Conservation (phyloP, 2,797 vertebrate genomes). For the Sebastes aleutianus region DNA sequence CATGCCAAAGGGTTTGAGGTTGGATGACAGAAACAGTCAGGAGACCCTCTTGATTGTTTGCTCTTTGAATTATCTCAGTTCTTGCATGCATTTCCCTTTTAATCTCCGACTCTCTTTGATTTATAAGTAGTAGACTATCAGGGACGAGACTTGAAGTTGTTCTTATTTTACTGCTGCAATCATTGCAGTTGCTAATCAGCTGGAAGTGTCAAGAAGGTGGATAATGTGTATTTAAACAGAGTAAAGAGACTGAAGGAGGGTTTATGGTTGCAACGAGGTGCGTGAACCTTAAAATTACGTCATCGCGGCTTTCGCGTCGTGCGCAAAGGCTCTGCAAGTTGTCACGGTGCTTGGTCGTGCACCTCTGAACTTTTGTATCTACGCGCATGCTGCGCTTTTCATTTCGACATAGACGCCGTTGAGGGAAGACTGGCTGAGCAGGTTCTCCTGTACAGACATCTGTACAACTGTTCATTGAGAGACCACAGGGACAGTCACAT, state of each 20-base stretch:
- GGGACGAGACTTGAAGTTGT: not conserved
- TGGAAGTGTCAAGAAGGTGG: not conserved
- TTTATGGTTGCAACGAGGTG: no score
- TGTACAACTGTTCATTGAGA: no score
- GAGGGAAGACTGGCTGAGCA: no score
- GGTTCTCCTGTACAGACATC: no score
- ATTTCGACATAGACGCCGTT: no score
- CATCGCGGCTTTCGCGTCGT: no score
- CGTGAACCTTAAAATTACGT: no score
- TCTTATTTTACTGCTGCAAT: not conserved
- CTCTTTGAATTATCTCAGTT: not conserved
- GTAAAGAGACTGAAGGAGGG: not conserved
- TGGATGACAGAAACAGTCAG: not conserved
- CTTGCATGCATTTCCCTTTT: not conserved
- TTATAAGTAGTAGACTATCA: not conserved
- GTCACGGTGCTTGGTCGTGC: no score
- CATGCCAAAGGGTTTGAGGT: not conserved
- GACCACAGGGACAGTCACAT: no score
- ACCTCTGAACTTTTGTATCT: no score
- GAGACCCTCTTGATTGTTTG: not conserved
- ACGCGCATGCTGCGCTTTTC: no score
- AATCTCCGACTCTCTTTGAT: not conserved
- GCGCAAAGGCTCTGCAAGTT: no score
- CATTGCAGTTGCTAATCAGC: not conserved
- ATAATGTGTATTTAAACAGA: not conserved